Evolutionary conservation across 2,888 invertebrate genomes (phyloP).

Genomic region (Gerris lacustris): DNA sequence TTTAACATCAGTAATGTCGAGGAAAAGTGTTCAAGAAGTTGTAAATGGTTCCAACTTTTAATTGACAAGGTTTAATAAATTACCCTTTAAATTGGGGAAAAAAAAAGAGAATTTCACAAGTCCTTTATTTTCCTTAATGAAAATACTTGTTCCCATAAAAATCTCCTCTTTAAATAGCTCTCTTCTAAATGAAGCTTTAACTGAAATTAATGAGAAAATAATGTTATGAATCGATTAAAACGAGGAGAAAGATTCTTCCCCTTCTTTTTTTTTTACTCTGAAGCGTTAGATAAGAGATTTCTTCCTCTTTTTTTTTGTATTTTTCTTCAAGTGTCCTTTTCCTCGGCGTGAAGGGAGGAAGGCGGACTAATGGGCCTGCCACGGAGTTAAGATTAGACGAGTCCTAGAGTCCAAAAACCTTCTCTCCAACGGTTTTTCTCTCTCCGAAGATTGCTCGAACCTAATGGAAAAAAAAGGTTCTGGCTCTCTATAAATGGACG

Average conservation of each 20-base stretch:
- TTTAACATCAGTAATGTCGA: too few relatives aligned
- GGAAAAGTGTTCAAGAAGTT: too few relatives aligned
- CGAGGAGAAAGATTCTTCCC: not conserved
- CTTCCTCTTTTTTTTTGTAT: not conserved
- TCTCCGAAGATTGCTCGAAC: not conserved
- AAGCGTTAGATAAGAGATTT: not conserved
- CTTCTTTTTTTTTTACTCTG: not conserved
- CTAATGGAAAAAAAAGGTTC: not conserved
- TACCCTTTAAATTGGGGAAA: not conserved
- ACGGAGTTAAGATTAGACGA: not conserved
- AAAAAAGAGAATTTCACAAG: not conserved
- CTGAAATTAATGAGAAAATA: conserved; percentile 5
- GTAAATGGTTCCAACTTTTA: too few relatives aligned
- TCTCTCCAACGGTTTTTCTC: not conserved
- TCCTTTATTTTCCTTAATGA: not conserved
- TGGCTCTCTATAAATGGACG: not conserved
- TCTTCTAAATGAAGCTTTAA: not conserved
- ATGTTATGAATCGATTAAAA: conserved; percentile 3
- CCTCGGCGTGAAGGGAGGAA: not conserved
- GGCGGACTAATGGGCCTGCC: not conserved
- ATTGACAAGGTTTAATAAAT: too few relatives aligned
- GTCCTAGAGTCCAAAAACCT: not conserved
- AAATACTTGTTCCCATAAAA: not conserved
- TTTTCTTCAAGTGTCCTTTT: not conserved
- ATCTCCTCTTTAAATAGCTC: not conserved